Evolutionary conservation across 30 jellyfish, hydroid and myxozoan genomes (phyloP).

Genomic region (Phacellophora camtschatica): DNA sequence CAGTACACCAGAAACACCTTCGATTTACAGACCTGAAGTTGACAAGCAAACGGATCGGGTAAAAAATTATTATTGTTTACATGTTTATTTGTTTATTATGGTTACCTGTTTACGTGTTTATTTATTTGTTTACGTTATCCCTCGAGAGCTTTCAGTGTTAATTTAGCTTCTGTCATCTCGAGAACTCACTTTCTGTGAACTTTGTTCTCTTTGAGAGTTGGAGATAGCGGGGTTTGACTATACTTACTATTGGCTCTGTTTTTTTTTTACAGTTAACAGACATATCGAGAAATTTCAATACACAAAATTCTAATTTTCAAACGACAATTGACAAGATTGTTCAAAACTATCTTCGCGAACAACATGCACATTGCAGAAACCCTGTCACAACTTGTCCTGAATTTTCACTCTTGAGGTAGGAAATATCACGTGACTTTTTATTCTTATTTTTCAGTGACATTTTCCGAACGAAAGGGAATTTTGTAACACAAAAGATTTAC

Average conservation of each 20-base stretch:
- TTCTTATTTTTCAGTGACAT: no score
- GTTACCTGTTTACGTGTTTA: neutral
- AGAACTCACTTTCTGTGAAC: no score
- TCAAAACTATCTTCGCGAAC: slow-evolving; percentile 83
- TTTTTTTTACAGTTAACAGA: slow-evolving; percentile 29
- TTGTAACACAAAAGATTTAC: no score
- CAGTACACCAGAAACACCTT: slow-evolving; percentile 64
- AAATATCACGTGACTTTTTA: neutral
- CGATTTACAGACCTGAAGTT: slow-evolving; percentile 57
- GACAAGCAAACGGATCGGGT: slow-evolving; percentile 39
- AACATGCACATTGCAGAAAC: slow-evolving; percentile 88
- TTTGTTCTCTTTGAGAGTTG: no score
- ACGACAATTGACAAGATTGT: slow-evolving; percentile 82
- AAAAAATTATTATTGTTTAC: neutral
- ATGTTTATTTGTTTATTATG: neutral
- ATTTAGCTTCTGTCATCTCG: no score
- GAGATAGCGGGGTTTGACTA: no score
- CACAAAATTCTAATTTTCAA: slow-evolving; percentile 13
- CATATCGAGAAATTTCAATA: neutral
- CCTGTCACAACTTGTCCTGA: slow-evolving; percentile 96
- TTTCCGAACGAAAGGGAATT: no score
- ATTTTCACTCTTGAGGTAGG: slow-evolving; percentile 79
- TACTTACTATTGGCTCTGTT: no score
- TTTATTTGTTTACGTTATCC: no score
- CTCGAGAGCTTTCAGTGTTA: no score